These are phyloP conservation scores for Athalia rosae DNA, from an alignment of 2,888 invertebrate species.

Conservation along the genomic window DNA sequence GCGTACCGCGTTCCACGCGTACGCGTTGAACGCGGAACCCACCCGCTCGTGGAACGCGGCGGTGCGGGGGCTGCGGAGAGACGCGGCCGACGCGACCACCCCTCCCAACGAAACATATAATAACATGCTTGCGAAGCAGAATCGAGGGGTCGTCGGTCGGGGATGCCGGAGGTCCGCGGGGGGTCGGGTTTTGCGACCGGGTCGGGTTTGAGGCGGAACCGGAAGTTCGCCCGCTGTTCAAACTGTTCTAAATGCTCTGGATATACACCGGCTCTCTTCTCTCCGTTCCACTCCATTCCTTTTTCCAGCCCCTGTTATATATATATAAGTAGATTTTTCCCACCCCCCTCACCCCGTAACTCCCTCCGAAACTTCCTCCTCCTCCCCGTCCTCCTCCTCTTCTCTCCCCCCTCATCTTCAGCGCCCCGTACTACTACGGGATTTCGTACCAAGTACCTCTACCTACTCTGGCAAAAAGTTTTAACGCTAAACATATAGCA, in stretches of 20 bases:
- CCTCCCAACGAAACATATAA: slow-evolving; percentile 44
- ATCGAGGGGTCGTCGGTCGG: slow-evolving; percentile 38
- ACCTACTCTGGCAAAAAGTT: slow-evolving; percentile 25
- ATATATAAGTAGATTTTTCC: slow-evolving; percentile 36
- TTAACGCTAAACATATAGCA: slow-evolving; percentile 11
- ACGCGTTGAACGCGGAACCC: no score
- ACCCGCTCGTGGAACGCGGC: no score
- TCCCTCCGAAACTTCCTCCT: no score
- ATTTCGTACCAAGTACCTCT: slow-evolving; percentile 24
- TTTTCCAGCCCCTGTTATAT: slow-evolving; percentile 39
- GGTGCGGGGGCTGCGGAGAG: background rate
- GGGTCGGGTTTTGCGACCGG: slow-evolving; percentile 27
- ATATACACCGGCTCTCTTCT: slow-evolving; percentile 33
- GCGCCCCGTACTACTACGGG: slow-evolving; percentile 25
- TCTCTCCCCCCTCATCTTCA: background rate
- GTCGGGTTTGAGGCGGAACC: slow-evolving; percentile 37
- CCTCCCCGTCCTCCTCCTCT: slow-evolving; percentile 34
- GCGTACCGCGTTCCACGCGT: slow-evolving; percentile 39
- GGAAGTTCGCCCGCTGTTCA: slow-evolving; percentile 42
- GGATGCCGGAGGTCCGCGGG: slow-evolving; percentile 28
- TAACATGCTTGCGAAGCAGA: slow-evolving; percentile 46
- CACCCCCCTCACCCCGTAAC: slow-evolving; percentile 35
- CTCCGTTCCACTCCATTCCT: slow-evolving; percentile 2
- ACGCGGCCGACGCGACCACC: slow-evolving; percentile 3
- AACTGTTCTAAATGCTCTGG: slow-evolving; percentile 43